A percentile compares a stretch with the other conserved stretches of the same genome.
Conservation (phyloP, 2,888 invertebrate genomes). For the Orthosia incerta region DNA sequence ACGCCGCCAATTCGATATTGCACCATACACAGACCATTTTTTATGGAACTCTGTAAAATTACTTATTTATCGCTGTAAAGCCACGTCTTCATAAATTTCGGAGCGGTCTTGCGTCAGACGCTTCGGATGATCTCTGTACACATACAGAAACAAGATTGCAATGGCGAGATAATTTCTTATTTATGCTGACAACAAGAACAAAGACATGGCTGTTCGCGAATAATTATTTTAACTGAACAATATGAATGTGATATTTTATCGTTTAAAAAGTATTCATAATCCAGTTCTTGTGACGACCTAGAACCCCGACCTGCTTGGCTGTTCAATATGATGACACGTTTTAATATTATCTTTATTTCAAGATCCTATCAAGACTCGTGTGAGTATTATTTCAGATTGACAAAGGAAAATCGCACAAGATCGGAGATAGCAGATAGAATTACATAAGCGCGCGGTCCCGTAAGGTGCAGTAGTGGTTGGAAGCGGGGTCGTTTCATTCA, state of each 20-base stretch:
- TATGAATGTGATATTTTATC: constrained; percentile 21
- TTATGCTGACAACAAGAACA: constrained; percentile 64
- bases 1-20: constrained; percentile 46
- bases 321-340: background rate
- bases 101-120: constrained; percentile 70
- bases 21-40: constrained; percentile 38
- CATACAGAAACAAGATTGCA: constrained; percentile 68
- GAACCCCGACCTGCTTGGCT: background rate
- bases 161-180: constrained; percentile 66
- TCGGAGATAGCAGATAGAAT: constrained; percentile 40
- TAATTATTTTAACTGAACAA: constrained; percentile 45
- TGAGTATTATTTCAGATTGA: constrained; percentile 1
- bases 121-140: constrained; percentile 60
- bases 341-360: background rate
- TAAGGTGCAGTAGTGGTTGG: constrained; percentile 59
- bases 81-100: constrained; percentile 68
- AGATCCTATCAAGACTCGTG: constrained; percentile 8
- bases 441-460: constrained; percentile 43
- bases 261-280: constrained; percentile 7
- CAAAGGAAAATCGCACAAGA: constrained; percentile 13
- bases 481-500: constrained; percentile 71
- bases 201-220: constrained; percentile 52
- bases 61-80: constrained; percentile 72
- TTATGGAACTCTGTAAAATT: constrained; percentile 70
- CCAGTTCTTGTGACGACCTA: constrained; percentile 1